Evolutionary conservation across 2,888 invertebrate genomes (phyloP).

Genomic region (Caenorhabditis doughertyi): DNA sequence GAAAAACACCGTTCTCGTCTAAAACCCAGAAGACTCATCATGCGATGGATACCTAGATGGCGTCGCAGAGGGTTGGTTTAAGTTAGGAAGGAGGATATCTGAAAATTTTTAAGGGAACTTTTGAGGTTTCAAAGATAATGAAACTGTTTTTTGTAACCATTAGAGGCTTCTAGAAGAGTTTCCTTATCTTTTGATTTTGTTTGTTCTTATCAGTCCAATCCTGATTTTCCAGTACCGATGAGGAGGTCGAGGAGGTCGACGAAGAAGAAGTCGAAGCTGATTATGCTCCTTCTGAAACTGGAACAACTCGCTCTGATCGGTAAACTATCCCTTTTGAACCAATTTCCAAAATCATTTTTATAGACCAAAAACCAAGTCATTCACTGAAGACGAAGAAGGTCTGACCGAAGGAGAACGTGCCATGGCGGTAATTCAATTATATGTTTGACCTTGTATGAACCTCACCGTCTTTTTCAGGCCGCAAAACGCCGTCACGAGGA

Average conservation of each 20-base stretch:
- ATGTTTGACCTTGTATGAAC: background rate
- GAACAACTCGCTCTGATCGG: conserved; percentile 57
- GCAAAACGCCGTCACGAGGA: conserved; percentile 82
- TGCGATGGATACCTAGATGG: conserved; percentile 71
- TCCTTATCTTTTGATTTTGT: too few species aligned
- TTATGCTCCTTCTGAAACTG: conserved; percentile 51
- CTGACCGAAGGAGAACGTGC: conserved; percentile 78
- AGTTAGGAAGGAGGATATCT: conserved; percentile 9
- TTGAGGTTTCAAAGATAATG: background rate
- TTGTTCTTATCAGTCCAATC: too few species aligned
- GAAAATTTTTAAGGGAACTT: background rate
- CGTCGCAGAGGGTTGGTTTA: conserved; percentile 63
- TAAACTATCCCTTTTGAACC: conserved; percentile 17
- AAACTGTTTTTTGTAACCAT: too few species aligned
- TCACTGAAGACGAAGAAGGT: conserved; percentile 67
- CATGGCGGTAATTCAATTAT: conserved; percentile 68
- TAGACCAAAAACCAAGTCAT: conserved; percentile 68
- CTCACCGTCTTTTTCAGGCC: conserved; percentile 65
- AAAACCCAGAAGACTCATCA: conserved; percentile 62
- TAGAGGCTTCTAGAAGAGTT: too few species aligned
- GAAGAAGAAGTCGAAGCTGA: conserved; percentile 74
- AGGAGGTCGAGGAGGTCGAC: conserved; percentile 73
- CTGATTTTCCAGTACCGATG: conserved; percentile 70
- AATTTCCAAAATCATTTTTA: conserved; percentile 43
- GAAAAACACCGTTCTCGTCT: conserved; percentile 57